Evolutionary conservation across 2,888 invertebrate species (phyloP), one percentile per base, ranked within the genome.

Genomic region (Cetonia aurata): DNA sequence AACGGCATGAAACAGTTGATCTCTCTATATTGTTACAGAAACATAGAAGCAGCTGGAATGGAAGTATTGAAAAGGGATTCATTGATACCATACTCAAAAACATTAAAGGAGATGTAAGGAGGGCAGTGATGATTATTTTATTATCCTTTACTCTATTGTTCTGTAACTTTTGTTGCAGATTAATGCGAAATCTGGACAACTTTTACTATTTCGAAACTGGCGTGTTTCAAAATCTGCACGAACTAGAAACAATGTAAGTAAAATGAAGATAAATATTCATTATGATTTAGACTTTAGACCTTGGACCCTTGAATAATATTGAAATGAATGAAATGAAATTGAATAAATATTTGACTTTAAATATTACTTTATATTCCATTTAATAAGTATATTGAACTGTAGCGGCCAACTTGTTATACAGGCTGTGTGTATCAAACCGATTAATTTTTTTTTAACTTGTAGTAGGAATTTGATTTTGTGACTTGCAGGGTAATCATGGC

Each of bases 81-180:
- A 1, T 74, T 85, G 17, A 69, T 76, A 19, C 82, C 81, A 4
- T 84, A 84, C 73, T 71, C 81, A 4, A 73, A 76, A 3, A 81
- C 82, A 6, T 72, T 85, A 12, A 74, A 80, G 70, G 83, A 84
- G 75, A 75, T 84, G 84, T 84, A 80, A 84, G 84, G 83, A 75
- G 56, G 19, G 57, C 57, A n/a, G 25, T 62, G 56, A 59, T 52
- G 3, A 4, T 31, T 13, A 19, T 66, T 50, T n/a, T n/a, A 1
- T 15, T 15, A 50, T 17, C 4, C n/a, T 37, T 69, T 50, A 10
- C n/a, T 15, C 25, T 69, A 55, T 48, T 13, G 31, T 12, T 8
- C 53, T 65, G 13, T 37, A 17, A 48, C 37, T 70, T 59, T 66
- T 48, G 53, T 70, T 81, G 62, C 80, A 84, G 83, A 67, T 82